Percentiles rank a stretch among this genome's conserved stretches.
Conservation (phyloP, 2,888 invertebrate genomes). For the Troilus luridus region DNA sequence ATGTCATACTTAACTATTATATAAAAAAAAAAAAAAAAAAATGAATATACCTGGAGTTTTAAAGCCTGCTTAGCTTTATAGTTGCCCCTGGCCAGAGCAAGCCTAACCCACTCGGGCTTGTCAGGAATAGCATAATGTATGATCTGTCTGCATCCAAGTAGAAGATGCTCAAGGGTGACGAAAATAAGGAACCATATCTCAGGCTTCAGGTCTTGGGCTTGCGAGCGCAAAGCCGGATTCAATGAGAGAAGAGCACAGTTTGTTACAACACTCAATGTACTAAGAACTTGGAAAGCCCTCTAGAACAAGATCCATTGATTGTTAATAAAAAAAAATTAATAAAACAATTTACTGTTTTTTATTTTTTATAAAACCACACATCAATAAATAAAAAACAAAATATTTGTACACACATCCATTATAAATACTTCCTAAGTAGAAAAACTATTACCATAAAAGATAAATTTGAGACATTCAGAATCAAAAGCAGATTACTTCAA, state of each 20-base stretch:
- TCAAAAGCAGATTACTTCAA: not conserved
- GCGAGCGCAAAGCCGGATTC: slow-evolving; percentile 75
- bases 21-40: not conserved
- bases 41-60: slow-evolving; percentile 71
- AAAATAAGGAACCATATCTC: slow-evolving; percentile 75
- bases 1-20: not conserved
- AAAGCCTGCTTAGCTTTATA: slow-evolving; percentile 77
- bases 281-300: slow-evolving; percentile 78
- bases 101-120: slow-evolving; percentile 78
- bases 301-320: slow-evolving; percentile 67
- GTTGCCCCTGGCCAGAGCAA: slow-evolving; percentile 75
- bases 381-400: no score
- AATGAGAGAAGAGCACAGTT: slow-evolving; percentile 82
- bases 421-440: no score
- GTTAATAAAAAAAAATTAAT: not conserved
- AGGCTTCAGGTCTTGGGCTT: slow-evolving; percentile 68
- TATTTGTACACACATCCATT: no score
- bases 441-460: no score
- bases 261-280: slow-evolving; percentile 79
- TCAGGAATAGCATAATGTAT: slow-evolving; percentile 80
- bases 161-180: slow-evolving; percentile 79
- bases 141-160: slow-evolving; percentile 76
- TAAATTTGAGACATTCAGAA: no score
- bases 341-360: no score
- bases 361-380: no score